A percentile compares a stretch with the other conserved stretches of the same genome.
Conservation (phyloP, 2,888 invertebrate species). For the Andrena bucephala region DNA sequence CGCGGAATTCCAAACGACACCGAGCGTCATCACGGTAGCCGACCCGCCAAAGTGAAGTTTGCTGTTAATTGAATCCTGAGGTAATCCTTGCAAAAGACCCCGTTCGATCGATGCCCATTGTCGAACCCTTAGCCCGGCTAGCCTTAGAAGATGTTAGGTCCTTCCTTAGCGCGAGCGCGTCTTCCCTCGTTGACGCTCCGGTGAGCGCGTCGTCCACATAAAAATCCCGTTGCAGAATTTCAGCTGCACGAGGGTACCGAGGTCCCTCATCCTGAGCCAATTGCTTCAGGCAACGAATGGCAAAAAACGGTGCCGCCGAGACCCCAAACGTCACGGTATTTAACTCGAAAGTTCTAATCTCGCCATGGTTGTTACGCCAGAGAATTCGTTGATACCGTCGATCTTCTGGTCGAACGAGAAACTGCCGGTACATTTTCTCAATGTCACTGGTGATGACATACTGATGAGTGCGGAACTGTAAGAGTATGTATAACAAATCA, state of each 20-base stretch:
- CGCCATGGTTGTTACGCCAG: not conserved
- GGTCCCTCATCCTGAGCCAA: not conserved
- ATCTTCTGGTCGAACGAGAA: not conserved
- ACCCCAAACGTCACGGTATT: not conserved
- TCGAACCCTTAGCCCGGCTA: not conserved
- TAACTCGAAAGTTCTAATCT: not conserved
- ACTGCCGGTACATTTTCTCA: conserved; percentile 11
- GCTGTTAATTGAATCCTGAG: not conserved
- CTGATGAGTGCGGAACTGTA: not conserved
- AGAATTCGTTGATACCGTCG: not conserved
- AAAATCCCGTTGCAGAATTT: not conserved
- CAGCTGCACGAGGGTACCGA: not conserved
- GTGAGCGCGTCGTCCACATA: conserved; percentile 20
- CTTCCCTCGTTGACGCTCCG: not conserved
- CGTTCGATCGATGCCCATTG: conserved; percentile 3
- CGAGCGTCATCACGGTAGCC: not conserved
- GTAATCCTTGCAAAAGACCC: not conserved
- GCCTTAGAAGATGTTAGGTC: not conserved
- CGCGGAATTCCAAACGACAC: not conserved
- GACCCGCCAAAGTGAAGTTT: not conserved
- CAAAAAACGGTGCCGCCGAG: not conserved
- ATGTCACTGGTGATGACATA: conserved; percentile 4
- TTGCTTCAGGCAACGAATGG: not conserved
- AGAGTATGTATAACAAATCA: not conserved
- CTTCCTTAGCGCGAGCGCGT: not conserved